Conservation (phyloP, 2,888 invertebrate species). For the Eupithecia insigniata region DNA sequence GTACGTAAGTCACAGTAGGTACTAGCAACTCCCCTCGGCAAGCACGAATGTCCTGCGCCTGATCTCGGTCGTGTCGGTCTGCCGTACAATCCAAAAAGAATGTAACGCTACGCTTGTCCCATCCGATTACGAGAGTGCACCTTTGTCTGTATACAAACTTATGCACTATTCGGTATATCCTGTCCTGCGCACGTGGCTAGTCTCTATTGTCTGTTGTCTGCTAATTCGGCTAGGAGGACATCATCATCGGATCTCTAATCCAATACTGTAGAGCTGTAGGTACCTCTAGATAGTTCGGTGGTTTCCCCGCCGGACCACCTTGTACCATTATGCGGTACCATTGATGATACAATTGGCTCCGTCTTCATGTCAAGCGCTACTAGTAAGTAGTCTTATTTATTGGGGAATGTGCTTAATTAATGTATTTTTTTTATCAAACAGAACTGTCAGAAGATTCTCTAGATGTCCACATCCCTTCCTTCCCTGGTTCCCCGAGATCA, state of each 20-base stretch:
- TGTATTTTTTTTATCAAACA: constrained; percentile 44
- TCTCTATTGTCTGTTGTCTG: neutral
- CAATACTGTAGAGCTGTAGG: neutral
- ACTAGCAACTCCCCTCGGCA: neutral
- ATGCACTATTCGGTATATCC: neutral
- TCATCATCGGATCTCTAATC: neutral
- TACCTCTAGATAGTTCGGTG: neutral
- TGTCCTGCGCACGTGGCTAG: neutral
- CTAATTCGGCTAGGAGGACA: neutral
- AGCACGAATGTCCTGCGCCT: neutral
- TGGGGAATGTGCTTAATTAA: neutral
- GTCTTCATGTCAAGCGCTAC: neutral
- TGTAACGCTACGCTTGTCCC: too few relatives aligned
- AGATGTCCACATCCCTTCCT: constrained; percentile 61
- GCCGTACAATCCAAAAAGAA: too few relatives aligned
- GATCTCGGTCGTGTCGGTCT: neutral
- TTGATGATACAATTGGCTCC: too few relatives aligned
- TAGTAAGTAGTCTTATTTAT: neutral
- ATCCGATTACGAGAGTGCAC: neutral
- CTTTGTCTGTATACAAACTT: neutral
- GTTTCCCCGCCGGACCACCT: too few relatives aligned
- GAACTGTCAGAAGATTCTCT: constrained; percentile 61
- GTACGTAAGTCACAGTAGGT: neutral
- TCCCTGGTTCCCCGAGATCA: constrained; percentile 58
- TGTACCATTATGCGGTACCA: too few relatives aligned